phyloP scores from a whole-genome alignment of 2,888 invertebrate species.

The Aproaerema taeniolella region DNA sequence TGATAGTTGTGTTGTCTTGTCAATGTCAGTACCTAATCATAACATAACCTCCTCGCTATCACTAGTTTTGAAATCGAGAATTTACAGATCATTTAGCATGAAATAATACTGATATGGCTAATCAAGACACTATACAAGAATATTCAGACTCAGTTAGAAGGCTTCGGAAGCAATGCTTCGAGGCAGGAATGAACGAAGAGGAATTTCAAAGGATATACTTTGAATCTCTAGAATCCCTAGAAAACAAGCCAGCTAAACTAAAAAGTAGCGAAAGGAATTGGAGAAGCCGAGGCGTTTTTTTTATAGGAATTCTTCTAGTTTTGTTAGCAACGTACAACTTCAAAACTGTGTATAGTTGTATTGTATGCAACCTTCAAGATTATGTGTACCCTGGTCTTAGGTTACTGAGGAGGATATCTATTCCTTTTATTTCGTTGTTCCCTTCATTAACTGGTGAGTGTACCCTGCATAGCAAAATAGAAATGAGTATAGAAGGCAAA shows the following conservation, averaged over 20 bases:
- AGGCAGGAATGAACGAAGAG: slow-evolving; percentile 77
- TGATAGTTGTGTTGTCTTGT: no score
- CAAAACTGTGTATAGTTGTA: slow-evolving; percentile 80
- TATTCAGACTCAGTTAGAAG: slow-evolving; percentile 76
- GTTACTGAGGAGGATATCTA: slow-evolving; percentile 82
- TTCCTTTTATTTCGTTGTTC: slow-evolving; percentile 86
- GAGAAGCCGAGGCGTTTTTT: no score
- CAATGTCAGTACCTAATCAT: no score
- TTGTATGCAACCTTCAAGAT: slow-evolving; percentile 85
- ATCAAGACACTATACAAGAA: slow-evolving; percentile 36
- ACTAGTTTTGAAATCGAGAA: background rate
- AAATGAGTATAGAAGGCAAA: no score
- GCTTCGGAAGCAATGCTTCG: slow-evolving; percentile 75
- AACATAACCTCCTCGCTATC: no score
- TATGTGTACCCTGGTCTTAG: slow-evolving; percentile 89
- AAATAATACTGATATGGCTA: slow-evolving; percentile 26
- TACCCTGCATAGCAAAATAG: background rate
- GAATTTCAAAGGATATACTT: slow-evolving; percentile 79
- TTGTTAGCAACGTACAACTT: slow-evolving; percentile 67
- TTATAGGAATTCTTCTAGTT: slow-evolving; percentile 29
- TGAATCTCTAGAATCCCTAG: slow-evolving; percentile 56
- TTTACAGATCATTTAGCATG: background rate
- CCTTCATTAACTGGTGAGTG: slow-evolving; percentile 83
- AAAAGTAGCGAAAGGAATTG: no score
- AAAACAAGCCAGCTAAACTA: no score